Conservation (phyloP, 2,113 vertebrate genomes). For the Grallaria varia region DNA sequence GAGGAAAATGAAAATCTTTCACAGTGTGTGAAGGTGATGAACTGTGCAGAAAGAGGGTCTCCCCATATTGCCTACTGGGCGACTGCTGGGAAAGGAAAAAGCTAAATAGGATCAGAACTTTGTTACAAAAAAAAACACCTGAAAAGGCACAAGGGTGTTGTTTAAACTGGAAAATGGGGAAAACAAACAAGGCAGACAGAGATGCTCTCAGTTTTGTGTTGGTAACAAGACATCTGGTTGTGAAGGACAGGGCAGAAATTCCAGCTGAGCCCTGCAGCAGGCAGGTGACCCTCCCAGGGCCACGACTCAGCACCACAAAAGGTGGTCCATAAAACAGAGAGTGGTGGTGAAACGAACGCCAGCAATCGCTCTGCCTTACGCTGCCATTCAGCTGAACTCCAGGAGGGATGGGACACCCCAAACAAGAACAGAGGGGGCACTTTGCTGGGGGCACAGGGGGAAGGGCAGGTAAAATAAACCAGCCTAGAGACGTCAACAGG, state of each 20-base stretch:
- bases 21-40: not conserved
- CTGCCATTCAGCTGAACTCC: not conserved
- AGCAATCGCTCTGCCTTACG: not conserved
- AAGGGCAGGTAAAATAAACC: not conserved
- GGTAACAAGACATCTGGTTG: not conserved
- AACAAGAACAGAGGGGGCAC: not conserved
- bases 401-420: not conserved
- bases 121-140: not conserved
- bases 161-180: not conserved
- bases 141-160: not conserved
- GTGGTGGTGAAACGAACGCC: not conserved
- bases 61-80: fast-evolving
- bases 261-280: not conserved
- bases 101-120: not conserved
- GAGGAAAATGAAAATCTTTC: not conserved
- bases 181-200: not conserved
- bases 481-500: not conserved
- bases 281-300: not conserved
- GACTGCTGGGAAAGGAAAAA: not conserved
- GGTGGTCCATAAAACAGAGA: not conserved
- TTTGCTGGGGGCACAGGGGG: not conserved
- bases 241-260: not conserved
- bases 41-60: not conserved
- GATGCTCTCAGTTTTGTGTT: not conserved
- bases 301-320: not conserved